Conservation (phyloP, 2,888 invertebrate species). For the Lithophane ornitopus region DNA sequence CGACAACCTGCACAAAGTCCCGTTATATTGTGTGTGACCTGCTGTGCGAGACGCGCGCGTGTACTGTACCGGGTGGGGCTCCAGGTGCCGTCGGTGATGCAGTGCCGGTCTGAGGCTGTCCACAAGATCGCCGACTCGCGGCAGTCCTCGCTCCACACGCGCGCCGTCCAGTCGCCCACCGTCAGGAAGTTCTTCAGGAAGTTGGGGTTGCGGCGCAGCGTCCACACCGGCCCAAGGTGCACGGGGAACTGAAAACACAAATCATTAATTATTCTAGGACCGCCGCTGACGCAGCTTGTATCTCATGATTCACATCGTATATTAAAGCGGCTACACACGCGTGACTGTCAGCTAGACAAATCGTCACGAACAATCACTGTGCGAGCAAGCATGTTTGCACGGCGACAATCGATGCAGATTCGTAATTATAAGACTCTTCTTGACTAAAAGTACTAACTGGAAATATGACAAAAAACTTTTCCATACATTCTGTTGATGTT, state of each 20-base stretch:
- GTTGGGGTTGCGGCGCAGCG: constrained; percentile 95
- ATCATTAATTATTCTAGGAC: not conserved
- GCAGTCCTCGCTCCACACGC: constrained; percentile 98
- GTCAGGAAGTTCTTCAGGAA: constrained; percentile 98
- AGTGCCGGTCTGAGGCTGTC: constrained; percentile 93
- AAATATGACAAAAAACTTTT: not conserved
- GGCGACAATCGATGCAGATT: not conserved
- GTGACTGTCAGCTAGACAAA: too few species aligned
- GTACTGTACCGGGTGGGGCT: constrained; percentile 92
- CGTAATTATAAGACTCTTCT: not conserved
- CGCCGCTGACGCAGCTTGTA: too few species aligned
- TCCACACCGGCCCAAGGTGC: constrained; percentile 97
- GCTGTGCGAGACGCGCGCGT: constrained; percentile 90
- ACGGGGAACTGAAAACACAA: constrained; percentile 87
- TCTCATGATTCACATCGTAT: too few species aligned
- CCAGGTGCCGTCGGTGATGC: constrained; percentile 95
- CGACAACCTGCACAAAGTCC: constrained; percentile 91
- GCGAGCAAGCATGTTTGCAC: too few species aligned
- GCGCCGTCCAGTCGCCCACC: constrained; percentile 97
- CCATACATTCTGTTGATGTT: not conserved
- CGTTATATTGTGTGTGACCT: constrained; percentile 94
- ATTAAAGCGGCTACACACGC: too few species aligned
- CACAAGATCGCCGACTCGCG: constrained; percentile 97
- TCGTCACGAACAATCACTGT: too few species aligned
- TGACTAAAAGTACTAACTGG: not conserved